Conservation (phyloP, 2,888 invertebrate species). For the Oxycera nigricornis region DNA sequence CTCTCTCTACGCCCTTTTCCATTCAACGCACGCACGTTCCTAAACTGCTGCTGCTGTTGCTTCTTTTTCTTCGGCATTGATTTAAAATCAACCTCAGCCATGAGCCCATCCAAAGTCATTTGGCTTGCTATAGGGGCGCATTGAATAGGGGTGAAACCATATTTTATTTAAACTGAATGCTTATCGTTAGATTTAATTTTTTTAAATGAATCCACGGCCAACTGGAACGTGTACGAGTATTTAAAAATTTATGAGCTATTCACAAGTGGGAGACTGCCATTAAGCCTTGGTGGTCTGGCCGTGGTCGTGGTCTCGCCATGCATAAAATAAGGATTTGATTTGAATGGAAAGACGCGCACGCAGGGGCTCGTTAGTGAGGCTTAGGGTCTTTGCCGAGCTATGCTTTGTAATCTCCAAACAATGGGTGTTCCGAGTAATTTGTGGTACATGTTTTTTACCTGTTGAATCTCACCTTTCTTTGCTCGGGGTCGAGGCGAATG, state of each 20-base stretch:
- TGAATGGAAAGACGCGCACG: neutral
- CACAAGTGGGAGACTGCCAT: neutral
- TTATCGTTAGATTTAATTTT: conserved; percentile 25
- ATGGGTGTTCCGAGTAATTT: conserved; percentile 32
- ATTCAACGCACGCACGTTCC: conserved; percentile 13
- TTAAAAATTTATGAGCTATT: conserved; percentile 8
- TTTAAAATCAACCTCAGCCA: conserved; percentile 2
- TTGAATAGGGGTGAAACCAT: conserved; percentile 17
- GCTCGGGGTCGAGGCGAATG: neutral
- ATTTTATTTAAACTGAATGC: conserved; percentile 15
- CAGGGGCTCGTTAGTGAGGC: neutral
- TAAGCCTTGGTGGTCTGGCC: conserved; percentile 6
- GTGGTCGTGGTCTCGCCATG: neutral
- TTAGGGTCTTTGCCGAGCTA: neutral
- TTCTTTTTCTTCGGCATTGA: neutral
- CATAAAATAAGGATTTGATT: conserved; percentile 6
- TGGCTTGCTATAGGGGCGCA: conserved; percentile 12
- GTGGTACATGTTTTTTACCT: conserved; percentile 26
- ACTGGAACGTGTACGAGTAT: neutral
- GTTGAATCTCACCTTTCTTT: conserved; percentile 16
- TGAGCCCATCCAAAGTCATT: neutral
- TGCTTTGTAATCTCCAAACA: conserved; percentile 20
- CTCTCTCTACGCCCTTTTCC: neutral
- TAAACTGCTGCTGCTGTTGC: neutral
- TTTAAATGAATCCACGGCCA: neutral